phyloP scores from a whole-genome alignment of 2,113 vertebrate genomes.

The Microtus montanus region DNA sequence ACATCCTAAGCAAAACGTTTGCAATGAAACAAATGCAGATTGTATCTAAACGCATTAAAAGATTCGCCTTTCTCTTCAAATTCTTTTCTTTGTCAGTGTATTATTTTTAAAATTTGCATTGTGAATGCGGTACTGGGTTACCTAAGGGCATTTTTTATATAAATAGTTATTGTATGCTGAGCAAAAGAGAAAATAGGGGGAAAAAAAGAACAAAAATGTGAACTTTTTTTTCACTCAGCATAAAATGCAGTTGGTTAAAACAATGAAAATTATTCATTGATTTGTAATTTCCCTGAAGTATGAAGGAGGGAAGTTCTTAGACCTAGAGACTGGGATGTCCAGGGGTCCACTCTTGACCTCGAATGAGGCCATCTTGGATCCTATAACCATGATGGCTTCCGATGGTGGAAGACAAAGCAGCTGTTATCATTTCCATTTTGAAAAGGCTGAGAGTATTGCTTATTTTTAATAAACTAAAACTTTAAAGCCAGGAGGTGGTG shows the following conservation, averaged over 20 bases:
- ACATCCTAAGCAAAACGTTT: background rate
- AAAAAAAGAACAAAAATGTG: background rate
- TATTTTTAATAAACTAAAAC: background rate
- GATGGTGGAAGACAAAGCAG: background rate
- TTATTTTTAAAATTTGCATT: background rate
- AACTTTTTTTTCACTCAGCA: background rate
- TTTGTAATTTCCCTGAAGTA: background rate
- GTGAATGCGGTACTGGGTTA: background rate
- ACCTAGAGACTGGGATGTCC: no score
- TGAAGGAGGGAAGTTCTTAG: background rate
- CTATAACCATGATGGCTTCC: no score
- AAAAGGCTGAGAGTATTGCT: background rate
- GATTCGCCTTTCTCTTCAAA: background rate
- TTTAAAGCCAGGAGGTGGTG: background rate
- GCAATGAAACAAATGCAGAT: constrained; percentile 26
- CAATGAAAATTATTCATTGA: background rate
- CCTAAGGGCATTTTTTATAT: background rate
- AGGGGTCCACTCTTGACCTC: background rate
- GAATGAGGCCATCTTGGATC: no score
- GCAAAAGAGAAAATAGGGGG: background rate
- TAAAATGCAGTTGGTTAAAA: background rate
- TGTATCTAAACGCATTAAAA: background rate
- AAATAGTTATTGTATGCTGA: background rate
- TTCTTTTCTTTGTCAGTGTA: background rate
- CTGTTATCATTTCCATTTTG: background rate